Conservation (phyloP, 2,888 invertebrate species). For the Druceiella hillmani region DNA sequence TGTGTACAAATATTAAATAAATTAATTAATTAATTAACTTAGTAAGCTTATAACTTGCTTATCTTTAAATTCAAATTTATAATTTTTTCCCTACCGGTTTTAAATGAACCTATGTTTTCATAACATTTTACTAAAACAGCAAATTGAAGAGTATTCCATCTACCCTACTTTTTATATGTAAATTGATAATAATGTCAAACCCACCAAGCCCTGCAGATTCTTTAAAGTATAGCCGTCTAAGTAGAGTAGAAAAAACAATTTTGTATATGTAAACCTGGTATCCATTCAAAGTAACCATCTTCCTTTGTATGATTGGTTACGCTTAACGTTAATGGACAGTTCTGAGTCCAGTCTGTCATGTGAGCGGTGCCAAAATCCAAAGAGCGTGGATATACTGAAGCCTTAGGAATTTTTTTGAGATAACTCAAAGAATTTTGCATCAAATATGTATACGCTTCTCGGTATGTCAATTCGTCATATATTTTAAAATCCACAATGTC, state of each 20-base stretch:
- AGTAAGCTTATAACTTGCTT: too few species aligned
- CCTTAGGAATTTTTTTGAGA: constrained; percentile 36
- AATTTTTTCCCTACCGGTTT: too few species aligned
- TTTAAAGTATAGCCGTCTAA: neutral
- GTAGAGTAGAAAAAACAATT: neutral
- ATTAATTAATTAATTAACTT: too few species aligned
- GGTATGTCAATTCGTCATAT: constrained; percentile 33
- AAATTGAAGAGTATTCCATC: too few species aligned
- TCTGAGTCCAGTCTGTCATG: constrained; percentile 34
- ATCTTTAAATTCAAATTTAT: too few species aligned
- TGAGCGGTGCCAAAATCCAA: constrained; percentile 43
- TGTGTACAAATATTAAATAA: too few species aligned
- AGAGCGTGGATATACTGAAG: constrained; percentile 40
- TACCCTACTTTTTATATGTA: too few species aligned
- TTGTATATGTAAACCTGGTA: constrained; percentile 32
- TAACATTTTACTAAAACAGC: too few species aligned
- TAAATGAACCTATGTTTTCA: too few species aligned
- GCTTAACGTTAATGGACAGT: constrained; percentile 43
- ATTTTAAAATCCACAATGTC: constrained; percentile 35
- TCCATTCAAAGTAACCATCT: constrained; percentile 42
- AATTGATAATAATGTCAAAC: too few species aligned
- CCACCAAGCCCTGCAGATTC: neutral
- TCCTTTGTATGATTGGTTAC: constrained; percentile 42
- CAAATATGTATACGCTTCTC: constrained; percentile 33
- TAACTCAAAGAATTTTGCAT: constrained; percentile 45